Evolutionary conservation across 2,888 invertebrate genomes (phyloP), one percentile per base, ranked within the genome.

Genomic region (Meganola albula): DNA sequence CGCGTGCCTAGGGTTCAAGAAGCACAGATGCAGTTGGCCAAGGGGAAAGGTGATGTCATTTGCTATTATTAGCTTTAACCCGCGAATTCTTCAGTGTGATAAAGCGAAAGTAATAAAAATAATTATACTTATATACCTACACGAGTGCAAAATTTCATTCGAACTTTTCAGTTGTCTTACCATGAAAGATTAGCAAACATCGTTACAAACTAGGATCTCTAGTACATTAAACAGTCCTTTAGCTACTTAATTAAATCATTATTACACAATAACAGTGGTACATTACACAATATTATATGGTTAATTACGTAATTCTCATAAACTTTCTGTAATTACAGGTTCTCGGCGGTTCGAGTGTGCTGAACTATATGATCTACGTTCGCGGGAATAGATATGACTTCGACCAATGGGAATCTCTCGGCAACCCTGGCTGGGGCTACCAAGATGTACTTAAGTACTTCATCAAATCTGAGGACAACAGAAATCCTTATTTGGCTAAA

Each of bases 311-410:
- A 20, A 20, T 20, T 20, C 8, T n/a, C 16, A 7, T 20, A 7
- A n/a, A n/a, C 3, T 20, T 7, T 5, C 8, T 20, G 3, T 20
- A 23, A 37, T 77, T 79, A 9, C 74, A 83, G 83, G 94, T 96
- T 1, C 87, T 97, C 0, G 97, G 97, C 2, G 97, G 97, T 0
- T 93, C 93, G 1, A 93, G 93, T 49, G 93, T 93, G 0, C 83
- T 96, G 1, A 97, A 97, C 66, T 94, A 94, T 68, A 96, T 97
- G 96, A 87, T 96, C 2, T 97, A 97, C 68, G 93, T 96, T 0
- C 83, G 97, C 42, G 97, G 97, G 6, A 94, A 92, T 65, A 87
- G 88, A 34, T 87, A 90, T 51, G 98, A 98, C 67, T 98, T 94
- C 72, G 94, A 97, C 63, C 88, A 91, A 25, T 98, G 98, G 97